Evolutionary conservation across 1,140 invertebrate species (phyloP).

Genomic region (Telenomus remus): DNA sequence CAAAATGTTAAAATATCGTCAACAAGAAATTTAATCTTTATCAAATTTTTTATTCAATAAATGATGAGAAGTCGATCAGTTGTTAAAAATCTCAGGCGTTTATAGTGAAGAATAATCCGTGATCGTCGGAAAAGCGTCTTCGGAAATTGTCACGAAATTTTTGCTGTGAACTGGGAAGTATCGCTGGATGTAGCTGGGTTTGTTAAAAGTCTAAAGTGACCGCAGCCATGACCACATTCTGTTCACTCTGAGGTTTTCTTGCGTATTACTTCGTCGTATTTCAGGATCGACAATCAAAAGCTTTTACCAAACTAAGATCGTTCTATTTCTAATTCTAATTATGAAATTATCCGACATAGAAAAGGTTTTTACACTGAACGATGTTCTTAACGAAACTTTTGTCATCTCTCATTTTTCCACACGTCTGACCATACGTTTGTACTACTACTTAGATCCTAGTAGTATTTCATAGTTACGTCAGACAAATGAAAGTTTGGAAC

Average conservation of each 20-base stretch:
- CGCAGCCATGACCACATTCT: slow-evolving; percentile 43
- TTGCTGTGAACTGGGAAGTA: slow-evolving; percentile 36
- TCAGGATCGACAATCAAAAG: slow-evolving; percentile 44
- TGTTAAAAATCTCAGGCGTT: neutral
- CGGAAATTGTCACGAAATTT: slow-evolving; percentile 41
- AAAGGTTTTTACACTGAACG: neutral
- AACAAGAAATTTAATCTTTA: too few relatives aligned
- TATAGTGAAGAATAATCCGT: neutral
- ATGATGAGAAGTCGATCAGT: too few relatives aligned
- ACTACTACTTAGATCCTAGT: too few relatives aligned
- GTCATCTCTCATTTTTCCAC: too few relatives aligned
- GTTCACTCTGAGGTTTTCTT: slow-evolving; percentile 47
- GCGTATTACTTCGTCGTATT: slow-evolving; percentile 34
- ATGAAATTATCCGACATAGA: slow-evolving; percentile 7
- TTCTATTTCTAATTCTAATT: slow-evolving; percentile 18
- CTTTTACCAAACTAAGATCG: slow-evolving; percentile 35
- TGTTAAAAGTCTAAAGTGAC: slow-evolving; percentile 40
- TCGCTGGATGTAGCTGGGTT: slow-evolving; percentile 35
- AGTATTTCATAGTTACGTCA: neutral
- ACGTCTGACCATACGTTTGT: too few relatives aligned
- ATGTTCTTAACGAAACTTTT: neutral
- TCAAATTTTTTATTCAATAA: too few relatives aligned
- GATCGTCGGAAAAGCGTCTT: neutral
- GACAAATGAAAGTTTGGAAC: too few relatives aligned
- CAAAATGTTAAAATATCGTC: too few relatives aligned